Conservation (phyloP, 2,888 invertebrate species). For the Scotopteryx bipunctaria region DNA sequence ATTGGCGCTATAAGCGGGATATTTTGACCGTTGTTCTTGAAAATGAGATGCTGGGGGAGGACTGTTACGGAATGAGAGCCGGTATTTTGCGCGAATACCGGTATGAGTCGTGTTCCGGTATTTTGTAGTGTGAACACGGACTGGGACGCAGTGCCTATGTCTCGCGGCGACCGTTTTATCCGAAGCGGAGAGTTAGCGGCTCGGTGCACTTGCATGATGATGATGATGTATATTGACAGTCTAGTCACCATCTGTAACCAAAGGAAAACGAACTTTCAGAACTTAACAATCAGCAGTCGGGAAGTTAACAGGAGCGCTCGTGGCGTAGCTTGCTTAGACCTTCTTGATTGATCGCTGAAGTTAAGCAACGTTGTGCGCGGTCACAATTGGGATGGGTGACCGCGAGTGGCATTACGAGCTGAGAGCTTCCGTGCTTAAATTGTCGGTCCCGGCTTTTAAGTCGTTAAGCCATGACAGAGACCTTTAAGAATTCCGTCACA, state of each 20-base stretch:
- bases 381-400: no score
- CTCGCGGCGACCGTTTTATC: constrained; percentile 27
- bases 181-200: constrained; percentile 44
- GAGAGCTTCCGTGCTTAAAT: no score
- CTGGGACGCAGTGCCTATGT: constrained; percentile 19
- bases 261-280: constrained; percentile 10
- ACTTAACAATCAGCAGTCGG: no score
- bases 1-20: constrained; percentile 43
- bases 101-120: constrained; percentile 20
- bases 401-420: no score
- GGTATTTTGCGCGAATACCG: constrained; percentile 17
- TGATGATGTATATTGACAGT: constrained; percentile 41
- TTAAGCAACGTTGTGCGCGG: no score
- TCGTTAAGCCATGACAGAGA: no score
- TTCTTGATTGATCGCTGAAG: no score
- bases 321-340: no score
- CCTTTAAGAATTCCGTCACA: no score
- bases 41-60: constrained; percentile 27
- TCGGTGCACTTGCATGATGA: constrained; percentile 42
- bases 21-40: constrained; percentile 24
- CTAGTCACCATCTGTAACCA: constrained; percentile 56
- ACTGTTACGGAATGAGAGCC: constrained; percentile 15
- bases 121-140: constrained; percentile 30
- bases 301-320: no score
- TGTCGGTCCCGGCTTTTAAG: no score